Conservation (phyloP, 1,140 invertebrate genomes). For the Drosophila kepulauana region DNA sequence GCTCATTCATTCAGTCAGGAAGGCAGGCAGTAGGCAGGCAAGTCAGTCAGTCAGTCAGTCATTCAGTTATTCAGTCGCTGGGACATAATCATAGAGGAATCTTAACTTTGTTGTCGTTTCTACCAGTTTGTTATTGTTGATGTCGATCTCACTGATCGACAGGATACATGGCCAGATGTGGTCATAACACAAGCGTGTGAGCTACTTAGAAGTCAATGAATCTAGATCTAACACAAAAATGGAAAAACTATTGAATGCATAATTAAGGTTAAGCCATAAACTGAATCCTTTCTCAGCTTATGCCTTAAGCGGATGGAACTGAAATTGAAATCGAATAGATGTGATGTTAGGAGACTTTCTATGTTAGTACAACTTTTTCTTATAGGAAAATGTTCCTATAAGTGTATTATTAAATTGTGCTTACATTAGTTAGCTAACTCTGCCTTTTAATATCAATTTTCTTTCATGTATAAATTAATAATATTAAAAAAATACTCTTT, state of each 20-base stretch:
- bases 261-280: background rate
- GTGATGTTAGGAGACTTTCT: background rate
- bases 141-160: slow-evolving; percentile 52
- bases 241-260: background rate
- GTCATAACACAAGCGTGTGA: slow-evolving; percentile 59
- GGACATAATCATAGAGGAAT: slow-evolving; percentile 43
- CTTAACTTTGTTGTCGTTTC: slow-evolving; percentile 27
- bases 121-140: slow-evolving; percentile 3
- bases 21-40: too few species aligned
- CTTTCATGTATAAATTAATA: too few species aligned
- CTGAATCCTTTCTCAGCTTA: background rate
- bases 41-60: slow-evolving; percentile 44
- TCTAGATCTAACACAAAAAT: background rate
- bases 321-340: background rate
- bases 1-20: slow-evolving; percentile 27
- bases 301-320: background rate
- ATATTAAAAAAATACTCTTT: too few species aligned
- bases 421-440: too few species aligned
- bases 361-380: too few species aligned
- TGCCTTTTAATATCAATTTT: too few species aligned
- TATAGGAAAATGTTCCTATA: too few species aligned
- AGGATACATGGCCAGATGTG: slow-evolving; percentile 57
- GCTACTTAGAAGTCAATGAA: slow-evolving; percentile 57
- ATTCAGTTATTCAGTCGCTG: slow-evolving; percentile 18
- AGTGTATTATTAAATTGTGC: too few species aligned